Conservation (phyloP, 2,797 vertebrate genomes). For the Gobio occitaniae region DNA sequence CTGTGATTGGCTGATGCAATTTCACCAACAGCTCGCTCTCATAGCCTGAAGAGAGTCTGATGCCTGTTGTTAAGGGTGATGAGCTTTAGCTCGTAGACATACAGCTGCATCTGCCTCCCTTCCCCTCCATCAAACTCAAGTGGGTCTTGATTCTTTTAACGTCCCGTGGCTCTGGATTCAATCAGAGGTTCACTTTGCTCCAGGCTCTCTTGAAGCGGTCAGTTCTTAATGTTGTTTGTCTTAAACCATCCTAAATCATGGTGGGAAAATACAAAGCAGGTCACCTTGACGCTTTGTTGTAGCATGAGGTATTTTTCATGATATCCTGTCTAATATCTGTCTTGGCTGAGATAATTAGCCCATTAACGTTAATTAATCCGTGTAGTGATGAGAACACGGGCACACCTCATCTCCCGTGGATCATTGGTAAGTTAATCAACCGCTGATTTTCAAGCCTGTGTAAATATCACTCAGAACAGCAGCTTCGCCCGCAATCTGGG, state of each 20-base stretch:
- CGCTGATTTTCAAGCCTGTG: slow-evolving; percentile 56
- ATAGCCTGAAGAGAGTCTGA: slow-evolving; percentile 25
- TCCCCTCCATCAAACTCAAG: slow-evolving; percentile 44
- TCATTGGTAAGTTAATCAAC: slow-evolving; percentile 60
- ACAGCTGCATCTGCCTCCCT: slow-evolving; percentile 40
- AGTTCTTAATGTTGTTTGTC: slow-evolving; percentile 32
- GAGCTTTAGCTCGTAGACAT: slow-evolving; percentile 19
- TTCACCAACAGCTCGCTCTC: slow-evolving; percentile 31
- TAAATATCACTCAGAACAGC: slow-evolving; percentile 46
- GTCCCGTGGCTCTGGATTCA: slow-evolving; percentile 27
- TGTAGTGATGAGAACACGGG: slow-evolving; percentile 52
- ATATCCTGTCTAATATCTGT: slow-evolving; percentile 37
- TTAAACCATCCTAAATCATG: slow-evolving; percentile 5
- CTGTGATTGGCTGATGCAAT: slow-evolving; percentile 44
- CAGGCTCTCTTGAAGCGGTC: background rate
- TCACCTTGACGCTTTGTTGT: background rate
- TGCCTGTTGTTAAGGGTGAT: slow-evolving; percentile 34
- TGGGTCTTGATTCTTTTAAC: slow-evolving; percentile 38
- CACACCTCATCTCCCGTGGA: slow-evolving; percentile 46
- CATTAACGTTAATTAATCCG: slow-evolving; percentile 59
- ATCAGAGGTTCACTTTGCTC: background rate
- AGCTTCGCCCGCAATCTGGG: slow-evolving; percentile 37
- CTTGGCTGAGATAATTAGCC: slow-evolving; percentile 52
- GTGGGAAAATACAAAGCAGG: slow-evolving; percentile 10
- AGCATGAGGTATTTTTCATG: slow-evolving; percentile 2